Base-by-base conservation (phyloP, 2,113 vertebrate species). In the Pteruthius melanotis region DNA sequence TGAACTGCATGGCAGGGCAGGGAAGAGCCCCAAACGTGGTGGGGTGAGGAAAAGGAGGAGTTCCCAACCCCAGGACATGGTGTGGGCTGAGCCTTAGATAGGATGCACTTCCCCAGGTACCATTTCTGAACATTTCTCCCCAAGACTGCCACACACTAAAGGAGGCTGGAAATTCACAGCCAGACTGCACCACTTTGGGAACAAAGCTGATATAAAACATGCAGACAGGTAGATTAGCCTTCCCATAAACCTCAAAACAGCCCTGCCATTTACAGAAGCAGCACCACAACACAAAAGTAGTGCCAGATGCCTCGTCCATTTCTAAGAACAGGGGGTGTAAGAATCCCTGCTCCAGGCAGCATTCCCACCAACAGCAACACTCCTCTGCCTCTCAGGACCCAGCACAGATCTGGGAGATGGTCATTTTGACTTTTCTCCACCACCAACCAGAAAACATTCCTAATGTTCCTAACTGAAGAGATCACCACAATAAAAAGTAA, bases 331-430 rank as follows among this genome's bases (percentile, higher is more conserved):
- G 52, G n/a, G 13, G 13, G 24, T 69, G 59, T n/a, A 26, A 42
- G 1, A 60, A 30, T 24, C 42, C 47, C 10, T 3, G 17, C 20
- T 50, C 57, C 3, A 2, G 16, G n/a, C 33, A 66, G 45, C n/a
- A 61, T 63, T 70, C 57, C 20, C 50, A 31, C 8, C 2, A 1
- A 63, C n/a, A 64, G 35, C 37, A 72, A 30, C 23, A 20, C 14
- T 40, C 52, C 52, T 14, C n/a, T 77, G 50, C 37, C 42, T 27
- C 78, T 68, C 13, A 7, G 81, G 57, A 31, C 12, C 23, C 47
- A 52, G 40, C 68, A 68, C 0, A 0, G 45, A 44, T 11, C 20
- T 3, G 3, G 24, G 2, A 42, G 7, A 23, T 17, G 13, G 13
- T 16, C 6, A 37, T 60, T 72, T 18, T 50, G 19, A 56, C 23